Conservation (phyloP, 64 coral and sea anemone species). For the Pocillopora damicornis region DNA sequence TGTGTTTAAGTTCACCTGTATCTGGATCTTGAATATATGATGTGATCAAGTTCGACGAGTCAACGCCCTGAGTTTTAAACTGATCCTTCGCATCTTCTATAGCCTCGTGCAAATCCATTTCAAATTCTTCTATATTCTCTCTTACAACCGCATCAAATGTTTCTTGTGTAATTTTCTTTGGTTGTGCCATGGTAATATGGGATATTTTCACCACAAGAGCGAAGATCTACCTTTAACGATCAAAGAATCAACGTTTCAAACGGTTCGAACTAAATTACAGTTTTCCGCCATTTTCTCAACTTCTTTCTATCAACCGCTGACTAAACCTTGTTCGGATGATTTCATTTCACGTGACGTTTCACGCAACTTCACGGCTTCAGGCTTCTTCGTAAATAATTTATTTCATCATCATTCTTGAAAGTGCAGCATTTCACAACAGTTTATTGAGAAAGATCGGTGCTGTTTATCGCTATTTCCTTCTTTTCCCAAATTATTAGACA, state of each 20-base stretch:
- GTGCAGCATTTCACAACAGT: background rate
- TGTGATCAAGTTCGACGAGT: conserved; percentile 79
- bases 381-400: conserved; percentile 13
- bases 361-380: background rate
- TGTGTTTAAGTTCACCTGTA: conserved; percentile 57
- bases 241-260: background rate
- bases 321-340: background rate
- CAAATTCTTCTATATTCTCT: conserved; percentile 91
- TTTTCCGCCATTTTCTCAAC: conserved; percentile 26
- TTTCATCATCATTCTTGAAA: background rate
- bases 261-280: background rate
- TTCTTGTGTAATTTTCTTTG: conserved; percentile 75
- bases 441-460: background rate
- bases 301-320: background rate
- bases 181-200: conserved; percentile 51
- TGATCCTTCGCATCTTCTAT: conserved; percentile 65
- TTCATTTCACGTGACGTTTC: background rate
- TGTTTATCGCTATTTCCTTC: background rate
- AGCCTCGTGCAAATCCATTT: conserved; percentile 83
- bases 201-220: background rate
- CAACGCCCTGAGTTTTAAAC: conserved; percentile 78
- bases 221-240: background rate
- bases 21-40: conserved; percentile 53
- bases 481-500: background rate
- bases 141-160: conserved; percentile 81